Base-by-base conservation (phyloP, 2,888 invertebrate species). In the Trichogramma dendrolimi region DNA sequence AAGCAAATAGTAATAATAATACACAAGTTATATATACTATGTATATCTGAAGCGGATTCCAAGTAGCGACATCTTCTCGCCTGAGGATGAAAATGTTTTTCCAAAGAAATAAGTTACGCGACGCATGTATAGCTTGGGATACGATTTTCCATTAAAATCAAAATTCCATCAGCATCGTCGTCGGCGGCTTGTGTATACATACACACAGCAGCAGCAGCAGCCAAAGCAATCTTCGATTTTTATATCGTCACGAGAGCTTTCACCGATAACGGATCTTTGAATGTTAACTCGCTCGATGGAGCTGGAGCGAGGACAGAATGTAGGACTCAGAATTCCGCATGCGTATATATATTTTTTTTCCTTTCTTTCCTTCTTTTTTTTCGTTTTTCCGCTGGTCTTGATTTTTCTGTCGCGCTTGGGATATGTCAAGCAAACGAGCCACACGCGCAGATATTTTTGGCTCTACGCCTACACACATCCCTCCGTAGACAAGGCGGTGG, bases 381-480 rank as follows among this genome's bases (percentile, higher is more conserved):
- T 27, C 27, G 27, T 27, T 27, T 27, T 27, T 27, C 27, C 27
- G 27, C 66, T 67, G 69, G 70, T 71, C 72, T 27, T 27, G 27
- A 72, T 72, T 72, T 72, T 69, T 62, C 69, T 68, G 70, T 70
- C 68, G 65, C 42, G 57, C 63, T 65, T 27, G 27, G 27, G 27
- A 27, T 27, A 27, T 27, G 27, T 27, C 27, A 27, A 27, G 27
- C 27, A 27, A 27, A 27, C 27, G 27, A 27, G 27, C 27, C 27
- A 27, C 27, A 27, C 27, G 27, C 27, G 27, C 27, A 27, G 27
- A 27, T 27, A 27, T 27, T 27, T 27, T 27, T 27, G 27, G 27
- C 27, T 27, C 27, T 27, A 27, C 27, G 27, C 27, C 27, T 27
- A 27, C 27, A 27, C 27, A 27, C 27, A 27, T 27, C 27, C 27